Base-by-base conservation (phyloP, 2,888 invertebrate genomes). In the Galeruca laticollis region DNA sequence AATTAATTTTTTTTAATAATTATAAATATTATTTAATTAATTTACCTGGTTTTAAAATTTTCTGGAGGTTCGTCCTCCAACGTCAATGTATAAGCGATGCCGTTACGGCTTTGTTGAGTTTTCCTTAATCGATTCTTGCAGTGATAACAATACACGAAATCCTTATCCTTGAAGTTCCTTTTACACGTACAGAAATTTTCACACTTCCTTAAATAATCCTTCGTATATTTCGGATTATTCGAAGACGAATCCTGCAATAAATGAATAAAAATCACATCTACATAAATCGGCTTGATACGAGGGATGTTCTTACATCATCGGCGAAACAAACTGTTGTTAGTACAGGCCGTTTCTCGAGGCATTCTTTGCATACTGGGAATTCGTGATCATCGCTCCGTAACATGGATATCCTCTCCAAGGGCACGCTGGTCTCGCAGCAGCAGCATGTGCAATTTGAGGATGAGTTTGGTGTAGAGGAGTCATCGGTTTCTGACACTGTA, bases 41-140 rank as follows among this genome's bases (percentile, higher is more conserved):
- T 11, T 49, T 11, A 52, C 40, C 60, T 69, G 8, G 67, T 69
- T 47, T 60, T 71, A 13, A 33, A 49, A 60, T 67, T 63, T 61
- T 65, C 60, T 2, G 69, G 73, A 26, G 70, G 70, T 10, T 72
- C 67, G 76, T 76, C 77, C 8, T 82, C 80, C 68, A 87, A 85
- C 11, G 85, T 86, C 47, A 87, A 74, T 62, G 86, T 85, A 65
- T 87, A 87, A 11, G 87, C 87, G 18, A 87, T 84, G 0, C 86
- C 80, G 73, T 86, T 86, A 5, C 84, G 83, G 37, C 68, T 75
- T 37, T 72, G 73, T 18, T 70, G 69, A n/a, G 79, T 79, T 47
- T 76, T 75, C 57, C 73, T 74, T 31, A 79, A 74, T 60, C 82
- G 81, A 67, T 78, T 78, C 52, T 77, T 75, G 70, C 82, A 83